Evolutionary conservation across 2,113 vertebrate genomes (phyloP).

Genomic region (Chaetodon trifascialis): DNA sequence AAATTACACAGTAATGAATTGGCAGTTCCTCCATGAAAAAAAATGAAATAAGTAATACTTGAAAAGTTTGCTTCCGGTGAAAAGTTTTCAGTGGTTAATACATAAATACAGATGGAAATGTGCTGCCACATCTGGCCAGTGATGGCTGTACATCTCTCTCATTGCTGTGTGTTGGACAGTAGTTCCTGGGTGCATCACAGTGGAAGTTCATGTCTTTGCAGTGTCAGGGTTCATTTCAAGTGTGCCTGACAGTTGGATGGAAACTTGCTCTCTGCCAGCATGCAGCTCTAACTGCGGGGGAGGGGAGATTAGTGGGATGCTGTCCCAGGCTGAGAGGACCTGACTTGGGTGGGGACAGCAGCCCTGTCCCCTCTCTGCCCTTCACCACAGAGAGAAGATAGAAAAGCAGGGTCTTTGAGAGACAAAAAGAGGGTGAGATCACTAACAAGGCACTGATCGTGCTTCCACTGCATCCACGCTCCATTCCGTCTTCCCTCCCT

Average conservation of each 20-base stretch:
- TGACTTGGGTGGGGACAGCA: constrained; percentile 37
- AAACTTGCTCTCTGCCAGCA: constrained; percentile 18
- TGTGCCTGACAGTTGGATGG: constrained; percentile 23
- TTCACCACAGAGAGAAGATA: constrained; percentile 26
- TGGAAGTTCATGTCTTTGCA: background rate
- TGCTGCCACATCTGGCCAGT: background rate
- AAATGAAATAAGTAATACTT: background rate
- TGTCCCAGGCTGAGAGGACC: constrained; percentile 43
- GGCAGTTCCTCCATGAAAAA: background rate
- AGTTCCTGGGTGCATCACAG: background rate
- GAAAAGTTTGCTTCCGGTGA: background rate
- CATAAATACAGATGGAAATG: background rate
- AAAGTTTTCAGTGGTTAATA: background rate
- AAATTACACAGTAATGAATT: constrained; percentile 9
- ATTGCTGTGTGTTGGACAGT: background rate
- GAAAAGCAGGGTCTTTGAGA: background rate
- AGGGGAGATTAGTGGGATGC: constrained; percentile 19
- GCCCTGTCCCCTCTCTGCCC: constrained; percentile 25
- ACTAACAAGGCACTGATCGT: constrained; percentile 4
- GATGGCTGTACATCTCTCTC: background rate
- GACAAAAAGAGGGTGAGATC: constrained; percentile 2
- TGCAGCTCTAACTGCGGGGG: background rate
- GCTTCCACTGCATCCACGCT: background rate
- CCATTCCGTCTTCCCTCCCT: background rate
- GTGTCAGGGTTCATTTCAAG: constrained; percentile 31